phyloP scores from a whole-genome alignment of 2,888 invertebrate genomes.

The Heliconius ethilla region DNA sequence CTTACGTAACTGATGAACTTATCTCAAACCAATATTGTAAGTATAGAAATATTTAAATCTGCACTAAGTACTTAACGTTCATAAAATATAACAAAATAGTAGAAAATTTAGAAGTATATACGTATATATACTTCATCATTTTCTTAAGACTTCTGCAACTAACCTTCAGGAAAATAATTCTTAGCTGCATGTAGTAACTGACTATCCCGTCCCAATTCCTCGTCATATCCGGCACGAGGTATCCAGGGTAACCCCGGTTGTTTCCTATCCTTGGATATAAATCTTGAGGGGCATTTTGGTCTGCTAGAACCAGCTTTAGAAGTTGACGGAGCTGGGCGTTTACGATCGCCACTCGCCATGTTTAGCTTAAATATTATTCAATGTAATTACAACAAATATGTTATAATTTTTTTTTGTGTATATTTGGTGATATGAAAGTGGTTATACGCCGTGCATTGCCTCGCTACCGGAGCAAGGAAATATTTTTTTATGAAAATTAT shows the following conservation, averaged over 20 bases:
- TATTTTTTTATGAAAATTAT: too few species aligned
- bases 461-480: too few species aligned
- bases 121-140: neutral
- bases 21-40: too few species aligned
- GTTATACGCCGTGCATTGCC: too few species aligned
- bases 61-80: too few species aligned
- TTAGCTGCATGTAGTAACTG: constrained; percentile 62
- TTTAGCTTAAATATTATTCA: neutral
- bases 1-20: too few species aligned
- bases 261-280: constrained; percentile 53
- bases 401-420: too few species aligned
- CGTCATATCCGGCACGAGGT: constrained; percentile 70
- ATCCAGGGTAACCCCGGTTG: constrained; percentile 58
- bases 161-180: constrained; percentile 73
- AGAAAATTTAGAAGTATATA: too few species aligned
- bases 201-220: constrained; percentile 68
- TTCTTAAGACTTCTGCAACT: neutral
- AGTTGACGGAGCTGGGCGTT: constrained; percentile 39
- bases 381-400: neutral
- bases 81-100: too few species aligned
- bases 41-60: too few species aligned
- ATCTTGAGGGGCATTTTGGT: constrained; percentile 58
- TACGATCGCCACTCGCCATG: constrained; percentile 35
- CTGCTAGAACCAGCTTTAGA: constrained; percentile 41
- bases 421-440: too few species aligned